Base-by-base conservation (phyloP, 2,888 invertebrate genomes). In the Eupithecia subumbrata region DNA sequence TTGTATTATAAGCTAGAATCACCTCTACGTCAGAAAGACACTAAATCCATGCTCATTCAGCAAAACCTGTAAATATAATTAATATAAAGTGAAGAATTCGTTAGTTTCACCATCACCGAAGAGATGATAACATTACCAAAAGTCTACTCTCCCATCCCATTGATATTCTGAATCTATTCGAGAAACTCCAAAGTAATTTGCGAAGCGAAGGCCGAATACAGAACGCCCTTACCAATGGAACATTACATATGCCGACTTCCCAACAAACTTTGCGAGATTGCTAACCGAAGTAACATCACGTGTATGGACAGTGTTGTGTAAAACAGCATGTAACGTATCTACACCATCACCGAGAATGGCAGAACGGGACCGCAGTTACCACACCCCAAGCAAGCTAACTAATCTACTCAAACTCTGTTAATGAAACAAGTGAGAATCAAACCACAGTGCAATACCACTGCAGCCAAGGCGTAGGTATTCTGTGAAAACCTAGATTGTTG, bases 311-410 rank as follows among this genome's bases (percentile, higher is more conserved):
- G 25, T 60, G 25, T 63, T n/a, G 63, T 72, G 71, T 40, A 64
- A 75, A 64, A 74, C 18, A 60, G 22, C 52, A 16, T 67, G 40
- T 80, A 71, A 63, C 73, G 80, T 80, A 81, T 77, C 82, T 79
- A 82, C 82, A 81, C 92, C 92, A 87, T 89, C 92, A 92, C 93
- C 93, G 86, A 84, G 81, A 84, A 84, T 85, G 85, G 82, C 84
- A 84, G 82, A 72, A 84, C 60, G 25, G 9, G 22, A 60, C 60
- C 60, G 77, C 87, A 82, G 84, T 73, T 88, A 85, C 88, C 89
- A 88, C 87, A 90, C 60, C 90, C 92, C 90, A 93, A 94, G 94
- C 94, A 93, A 93, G 92, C 92, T 91, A 90, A 76, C 90, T 91
- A 90, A 76, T 82, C 90, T 91, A 91, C 87, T 86, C 85, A 87